Base-by-base conservation (phyloP, 2,888 invertebrate species). In the Drosophila maculinotata region DNA sequence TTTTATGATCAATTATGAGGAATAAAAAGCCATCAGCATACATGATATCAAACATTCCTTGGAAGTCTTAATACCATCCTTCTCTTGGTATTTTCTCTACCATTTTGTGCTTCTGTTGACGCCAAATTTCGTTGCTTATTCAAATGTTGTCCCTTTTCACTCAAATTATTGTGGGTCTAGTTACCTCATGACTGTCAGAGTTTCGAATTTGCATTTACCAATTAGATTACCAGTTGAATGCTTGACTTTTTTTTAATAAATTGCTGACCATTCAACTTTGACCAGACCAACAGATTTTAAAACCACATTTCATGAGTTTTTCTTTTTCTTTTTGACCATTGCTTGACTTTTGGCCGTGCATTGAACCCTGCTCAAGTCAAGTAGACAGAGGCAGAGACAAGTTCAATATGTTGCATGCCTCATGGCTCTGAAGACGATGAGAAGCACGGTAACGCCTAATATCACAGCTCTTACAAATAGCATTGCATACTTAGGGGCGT, bases 241-340 rank as follows among this genome's bases (percentile, higher is more conserved):
- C 31, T 28, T 48, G 56, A 15, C 45, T 42, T 25, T 30, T 12
- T 23, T 44, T 10, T 9, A 10, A 4, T 9, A 20, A 20, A 17
- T 1, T 15, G 49, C 20, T 48, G 62, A 51, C 41, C 60, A 64
- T 52, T 65, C 30, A 65, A 63, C 64, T 66, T 33, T 45, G 45
- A 35, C 44, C 35, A 31, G 31, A 20, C 63, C 30, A 3, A 3
- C 7, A 26, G 25, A 20, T 26, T 36, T 14, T 53, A 3, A 42
- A 15, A 20, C 10, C 53, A 58, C 33, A 41, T 30, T 20, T 20
- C 7, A 9, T n/a, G 10, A 3, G 12, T 8, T 30, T 9, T 3
- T n/a, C 0, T 6, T 9, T 33, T 10, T 20, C 10, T 8, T 30
- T 42, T 14, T 23, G 10, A 10, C 12, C 8, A 25, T 25, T 1